Percentiles rank a stretch among this genome's conserved stretches.
Evolutionary conservation across 2,888 invertebrate genomes (phyloP).

Genomic region (Boloria euphrosyne): DNA sequence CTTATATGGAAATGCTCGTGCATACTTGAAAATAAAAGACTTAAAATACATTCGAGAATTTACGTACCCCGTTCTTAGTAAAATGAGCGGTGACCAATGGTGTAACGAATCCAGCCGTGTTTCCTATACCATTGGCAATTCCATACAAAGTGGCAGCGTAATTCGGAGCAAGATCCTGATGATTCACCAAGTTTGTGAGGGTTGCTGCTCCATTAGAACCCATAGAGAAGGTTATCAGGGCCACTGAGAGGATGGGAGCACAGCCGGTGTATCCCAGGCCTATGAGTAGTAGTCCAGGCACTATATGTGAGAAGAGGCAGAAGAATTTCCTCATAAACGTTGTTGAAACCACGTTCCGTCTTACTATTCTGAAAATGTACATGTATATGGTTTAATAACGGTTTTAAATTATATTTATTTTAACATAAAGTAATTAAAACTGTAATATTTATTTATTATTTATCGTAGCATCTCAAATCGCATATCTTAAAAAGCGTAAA

Average conservation of each 20-base stretch:
- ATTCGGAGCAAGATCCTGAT: conserved; percentile 90
- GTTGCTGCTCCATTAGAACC: conserved; percentile 86
- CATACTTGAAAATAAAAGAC: no score
- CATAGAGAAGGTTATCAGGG: conserved; percentile 85
- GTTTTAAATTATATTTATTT: background rate
- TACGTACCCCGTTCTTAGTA: conserved; percentile 81
- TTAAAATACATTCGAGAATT: background rate
- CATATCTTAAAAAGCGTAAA: no score
- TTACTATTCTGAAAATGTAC: conserved; percentile 68
- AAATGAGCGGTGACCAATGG: conserved; percentile 87
- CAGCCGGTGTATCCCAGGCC: conserved; percentile 83
- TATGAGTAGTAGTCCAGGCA: conserved; percentile 79
- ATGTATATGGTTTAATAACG: background rate
- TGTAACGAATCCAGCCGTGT: conserved; percentile 87
- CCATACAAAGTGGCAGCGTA: conserved; percentile 90
- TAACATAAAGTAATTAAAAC: background rate
- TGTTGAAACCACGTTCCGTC: conserved; percentile 70
- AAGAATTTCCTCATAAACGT: conserved; percentile 85
- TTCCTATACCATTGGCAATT: conserved; percentile 88
- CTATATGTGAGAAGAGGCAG: conserved; percentile 83
- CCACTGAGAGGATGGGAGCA: conserved; percentile 84
- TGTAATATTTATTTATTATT: no score
- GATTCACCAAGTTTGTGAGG: conserved; percentile 83
- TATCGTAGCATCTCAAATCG: no score
- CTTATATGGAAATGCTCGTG: no score